These are phyloP conservation scores for Pelagia noctiluca DNA, from an alignment of 30 jellyfish, hydroid and myxozoan genomes.

Conservation along the genomic window DNA sequence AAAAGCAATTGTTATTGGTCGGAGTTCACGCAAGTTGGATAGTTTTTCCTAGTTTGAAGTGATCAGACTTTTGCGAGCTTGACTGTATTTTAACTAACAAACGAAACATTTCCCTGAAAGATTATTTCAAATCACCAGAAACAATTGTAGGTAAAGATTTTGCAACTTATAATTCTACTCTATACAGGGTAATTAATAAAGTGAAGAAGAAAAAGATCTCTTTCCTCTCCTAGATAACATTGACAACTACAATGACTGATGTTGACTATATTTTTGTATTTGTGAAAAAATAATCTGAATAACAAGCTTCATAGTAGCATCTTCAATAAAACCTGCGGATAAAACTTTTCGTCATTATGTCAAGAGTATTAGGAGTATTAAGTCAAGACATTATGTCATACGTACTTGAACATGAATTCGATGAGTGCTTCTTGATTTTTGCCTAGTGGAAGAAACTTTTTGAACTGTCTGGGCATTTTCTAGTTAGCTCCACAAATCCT, in stretches of 20 bases:
- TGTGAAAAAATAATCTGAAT: neutral
- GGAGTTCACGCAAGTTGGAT: too few species aligned
- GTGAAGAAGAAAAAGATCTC: neutral
- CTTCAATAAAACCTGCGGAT: neutral
- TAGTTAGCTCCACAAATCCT: slow-evolving; percentile 7
- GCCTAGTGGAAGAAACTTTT: neutral
- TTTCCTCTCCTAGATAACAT: neutral
- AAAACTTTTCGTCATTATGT: neutral
- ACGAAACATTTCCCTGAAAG: too few species aligned
- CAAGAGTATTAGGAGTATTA: neutral
- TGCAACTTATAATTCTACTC: too few species aligned
- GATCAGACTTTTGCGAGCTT: too few species aligned
- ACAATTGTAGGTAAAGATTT: too few species aligned
- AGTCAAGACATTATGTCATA: neutral
- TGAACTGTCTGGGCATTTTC: slow-evolving; percentile 12
- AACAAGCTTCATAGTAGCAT: neutral
- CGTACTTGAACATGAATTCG: slow-evolving; percentile 2
- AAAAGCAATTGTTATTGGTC: too few species aligned
- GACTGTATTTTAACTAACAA: too few species aligned
- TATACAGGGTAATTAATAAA: too few species aligned
- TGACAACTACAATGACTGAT: neutral
- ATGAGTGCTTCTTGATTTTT: slow-evolving; percentile 9
- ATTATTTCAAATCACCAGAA: too few species aligned
- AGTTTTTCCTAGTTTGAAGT: too few species aligned
- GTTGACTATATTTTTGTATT: neutral